Conservation (phyloP, 2,113 vertebrate species). For the Macaca fascicularis region T2T-MFA8v1.1 NC_088393.1:1892501-1893000, state of each 20-base stretch:
- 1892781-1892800: not conserved
- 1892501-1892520: fast-evolving
- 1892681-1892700: not conserved
- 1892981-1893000: not conserved
- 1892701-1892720: not conserved
- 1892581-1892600: fast-evolving
- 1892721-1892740: not conserved
- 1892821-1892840: not conserved
- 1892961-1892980: not conserved
- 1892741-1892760: not conserved
- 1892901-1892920: not conserved
- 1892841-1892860: not conserved
- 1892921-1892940: too few relatives aligned
- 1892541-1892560: not conserved
- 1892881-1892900: fast-evolving
- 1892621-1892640: not conserved
- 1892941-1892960: not conserved
- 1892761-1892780: too few relatives aligned
- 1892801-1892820: not conserved
- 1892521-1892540: not conserved
- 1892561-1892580: not conserved
- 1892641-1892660: not conserved
- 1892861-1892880: too few relatives aligned
- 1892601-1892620: not conserved
- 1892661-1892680: not conserved